phyloP scores from a whole-genome alignment of 2,113 vertebrate species.

The Lepisosteus oculatus region DNA sequence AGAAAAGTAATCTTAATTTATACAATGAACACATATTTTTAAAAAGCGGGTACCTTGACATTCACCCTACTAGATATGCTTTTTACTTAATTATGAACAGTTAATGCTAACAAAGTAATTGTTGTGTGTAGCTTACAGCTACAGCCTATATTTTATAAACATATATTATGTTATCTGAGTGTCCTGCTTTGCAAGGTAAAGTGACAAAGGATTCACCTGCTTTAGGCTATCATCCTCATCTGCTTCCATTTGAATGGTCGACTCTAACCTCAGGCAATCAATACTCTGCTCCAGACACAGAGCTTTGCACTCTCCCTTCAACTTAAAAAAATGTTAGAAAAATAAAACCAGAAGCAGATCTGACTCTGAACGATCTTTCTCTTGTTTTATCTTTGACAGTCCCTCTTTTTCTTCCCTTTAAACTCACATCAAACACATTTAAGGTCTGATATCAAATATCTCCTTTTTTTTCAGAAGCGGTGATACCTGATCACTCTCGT shows the following conservation, averaged over 20 bases:
- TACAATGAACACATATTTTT: too few species aligned
- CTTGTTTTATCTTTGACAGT: slow-evolving; percentile 9
- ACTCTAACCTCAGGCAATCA: slow-evolving; percentile 21
- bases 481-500: slow-evolving; percentile 44
- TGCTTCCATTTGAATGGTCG: slow-evolving; percentile 37
- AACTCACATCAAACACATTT: slow-evolving; percentile 28
- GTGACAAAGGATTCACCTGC: slow-evolving; percentile 34
- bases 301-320: slow-evolving; percentile 7
- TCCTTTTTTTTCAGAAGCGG: slow-evolving; percentile 21
- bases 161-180: background rate
- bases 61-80: too few species aligned
- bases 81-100: too few species aligned
- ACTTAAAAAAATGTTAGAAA: too few species aligned
- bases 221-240: slow-evolving; percentile 40
- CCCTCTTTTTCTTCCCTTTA: slow-evolving; percentile 16
- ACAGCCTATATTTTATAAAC: background rate
- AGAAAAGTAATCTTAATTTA: too few species aligned
- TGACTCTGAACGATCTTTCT: slow-evolving; percentile 20
- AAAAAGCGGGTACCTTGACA: too few species aligned
- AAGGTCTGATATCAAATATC: slow-evolving; percentile 30
- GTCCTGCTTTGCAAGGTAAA: background rate
- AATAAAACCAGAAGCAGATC: background rate
- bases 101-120: too few species aligned
- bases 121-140: too few species aligned
- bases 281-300: slow-evolving; percentile 26